Base-by-base conservation (phyloP, 2,888 invertebrate genomes). In the Scelioninae gen. 1 region DNA sequence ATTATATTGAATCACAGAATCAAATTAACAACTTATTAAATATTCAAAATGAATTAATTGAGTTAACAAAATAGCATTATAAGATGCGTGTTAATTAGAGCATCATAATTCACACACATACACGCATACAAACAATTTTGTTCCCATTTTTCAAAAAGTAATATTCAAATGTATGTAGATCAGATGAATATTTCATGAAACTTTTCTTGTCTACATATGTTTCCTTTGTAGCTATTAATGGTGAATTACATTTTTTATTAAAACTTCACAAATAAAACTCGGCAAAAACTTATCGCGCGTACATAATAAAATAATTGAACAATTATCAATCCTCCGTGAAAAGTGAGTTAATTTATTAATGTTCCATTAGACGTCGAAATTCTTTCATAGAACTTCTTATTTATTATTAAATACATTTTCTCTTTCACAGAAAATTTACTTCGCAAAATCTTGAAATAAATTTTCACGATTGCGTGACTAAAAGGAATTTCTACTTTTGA, bases 391-490 rank as follows among this genome's bases (percentile, higher is more conserved):
- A 23, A 23, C 23, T 23, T 23, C 23, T 23, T 23, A 23, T 23
- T 23, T 23, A 23, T 23, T 23, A 23, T 23, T 23, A 23, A 23
- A 23, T 23, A 23, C 23, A 4, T 23, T 23, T 23, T 23, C 23
- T 23, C 23, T 23, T 23, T 23, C 23, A 23, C 23, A 23, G 23
- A 23, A 23, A 23, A 23, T 23, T 23, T 23, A 23, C 23, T 23
- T 23, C 23, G 23, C 23, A 23, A 23, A 23, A 23, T 23, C 23
- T 23, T 47, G 16, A 47, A 47, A 60, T 60, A 60, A 60, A 60
- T 43, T 60, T 43, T 6, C n/a, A 29, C 29, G n/a, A 7, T 60
- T 43, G 60, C 60, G 43, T 60, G 60, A 60, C 60, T 43, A 32
- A n/a, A 40, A 15, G 43, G 10, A 29, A 11, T 60, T 60, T 60